Evolutionary conservation across 1,140 invertebrate genomes (phyloP).

Genomic region (Hermetia illucens): DNA sequence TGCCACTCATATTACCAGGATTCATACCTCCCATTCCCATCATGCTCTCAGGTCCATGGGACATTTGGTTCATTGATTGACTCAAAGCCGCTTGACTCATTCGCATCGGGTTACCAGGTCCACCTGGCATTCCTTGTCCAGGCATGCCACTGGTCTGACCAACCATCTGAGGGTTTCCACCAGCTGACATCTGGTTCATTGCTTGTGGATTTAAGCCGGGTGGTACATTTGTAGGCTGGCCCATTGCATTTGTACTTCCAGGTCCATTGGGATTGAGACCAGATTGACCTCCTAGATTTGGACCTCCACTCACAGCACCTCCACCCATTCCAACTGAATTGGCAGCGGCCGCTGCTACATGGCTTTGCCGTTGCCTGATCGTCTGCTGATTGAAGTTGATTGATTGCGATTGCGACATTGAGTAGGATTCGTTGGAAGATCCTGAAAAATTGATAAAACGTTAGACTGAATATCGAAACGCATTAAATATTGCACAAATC

Average conservation of each 20-base stretch:
- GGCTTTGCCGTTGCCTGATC: constrained; percentile 26
- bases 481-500: neutral
- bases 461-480: neutral
- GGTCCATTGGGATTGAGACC: constrained; percentile 1
- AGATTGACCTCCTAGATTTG: neutral
- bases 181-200: constrained; percentile 4
- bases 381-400: constrained; percentile 65
- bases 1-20: constrained; percentile 13
- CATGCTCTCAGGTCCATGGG: constrained; percentile 16
- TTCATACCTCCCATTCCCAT: constrained; percentile 14
- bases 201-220: neutral
- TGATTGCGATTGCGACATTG: constrained; percentile 63
- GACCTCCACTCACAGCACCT: neutral
- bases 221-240: neutral
- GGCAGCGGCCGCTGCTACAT: constrained; percentile 18
- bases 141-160: constrained; percentile 9
- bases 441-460: constrained; percentile 15
- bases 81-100: neutral
- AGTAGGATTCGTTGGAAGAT: constrained; percentile 46
- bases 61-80: constrained; percentile 16
- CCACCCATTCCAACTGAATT: constrained; percentile 3
- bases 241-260: neutral
- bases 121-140: constrained; percentile 8
- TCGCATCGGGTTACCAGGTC: neutral
- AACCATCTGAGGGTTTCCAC: constrained; percentile 7